Evolutionary conservation across 2,888 invertebrate genomes (phyloP).

Genomic region (Brenthis daphne): DNA sequence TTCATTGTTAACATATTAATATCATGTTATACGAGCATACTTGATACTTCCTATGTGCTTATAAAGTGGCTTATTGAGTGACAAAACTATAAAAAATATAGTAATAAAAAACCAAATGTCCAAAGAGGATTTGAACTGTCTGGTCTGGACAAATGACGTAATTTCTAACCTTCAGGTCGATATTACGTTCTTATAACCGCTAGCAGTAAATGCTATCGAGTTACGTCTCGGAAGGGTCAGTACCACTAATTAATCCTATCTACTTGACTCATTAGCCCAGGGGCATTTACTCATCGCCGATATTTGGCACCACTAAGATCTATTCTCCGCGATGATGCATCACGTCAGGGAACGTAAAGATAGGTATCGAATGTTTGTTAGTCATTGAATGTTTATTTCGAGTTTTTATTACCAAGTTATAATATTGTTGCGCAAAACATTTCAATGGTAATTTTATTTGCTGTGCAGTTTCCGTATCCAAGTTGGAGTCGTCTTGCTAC

Average conservation of each 20-base stretch:
- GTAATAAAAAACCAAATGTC: not conserved
- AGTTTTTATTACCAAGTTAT: conserved; percentile 47
- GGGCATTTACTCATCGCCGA: conserved; percentile 41
- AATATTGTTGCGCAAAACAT: conserved; percentile 6
- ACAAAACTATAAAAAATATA: not conserved
- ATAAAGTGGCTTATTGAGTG: too few relatives aligned
- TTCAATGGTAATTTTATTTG: conserved; percentile 11
- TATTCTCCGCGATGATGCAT: conserved; percentile 45
- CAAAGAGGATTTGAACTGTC: conserved; percentile 27
- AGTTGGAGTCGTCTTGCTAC: not conserved
- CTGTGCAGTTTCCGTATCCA: not conserved
- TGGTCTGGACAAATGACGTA: conserved; percentile 34
- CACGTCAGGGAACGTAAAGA: conserved; percentile 28
- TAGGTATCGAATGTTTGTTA: conserved; percentile 46
- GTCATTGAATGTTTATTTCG: conserved; percentile 52
- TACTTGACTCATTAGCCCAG: conserved; percentile 28
- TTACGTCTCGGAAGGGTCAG: conserved; percentile 37
- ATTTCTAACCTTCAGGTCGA: conserved; percentile 36
- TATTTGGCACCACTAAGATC: conserved; percentile 44
- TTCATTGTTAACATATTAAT: conserved; percentile 11
- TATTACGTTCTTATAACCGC: conserved; percentile 32
- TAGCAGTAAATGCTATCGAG: conserved; percentile 26
- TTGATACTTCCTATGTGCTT: too few relatives aligned
- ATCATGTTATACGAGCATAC: too few relatives aligned
- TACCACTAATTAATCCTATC: conserved; percentile 31